Evolutionary conservation across 2,113 vertebrate species (phyloP).

Genomic region (Ceyx cyanopectus): DNA sequence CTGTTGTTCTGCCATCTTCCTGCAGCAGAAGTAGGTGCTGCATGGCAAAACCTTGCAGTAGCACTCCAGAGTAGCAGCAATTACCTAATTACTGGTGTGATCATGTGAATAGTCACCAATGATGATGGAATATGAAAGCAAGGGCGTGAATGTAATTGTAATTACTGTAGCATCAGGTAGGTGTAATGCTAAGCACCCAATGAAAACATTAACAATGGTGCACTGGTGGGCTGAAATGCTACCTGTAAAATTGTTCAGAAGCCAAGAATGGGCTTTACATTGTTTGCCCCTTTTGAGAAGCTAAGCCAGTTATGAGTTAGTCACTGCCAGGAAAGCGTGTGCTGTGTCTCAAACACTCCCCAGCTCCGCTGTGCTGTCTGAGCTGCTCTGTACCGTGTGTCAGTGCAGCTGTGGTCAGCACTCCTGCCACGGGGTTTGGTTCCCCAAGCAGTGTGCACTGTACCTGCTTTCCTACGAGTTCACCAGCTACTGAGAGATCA

Average conservation of each 20-base stretch:
- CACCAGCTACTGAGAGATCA: not conserved
- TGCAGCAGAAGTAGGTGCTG: not conserved
- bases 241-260: not conserved
- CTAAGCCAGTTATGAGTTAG: not conserved
- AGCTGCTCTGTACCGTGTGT: not conserved
- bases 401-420: not conserved
- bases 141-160: not conserved
- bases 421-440: not conserved
- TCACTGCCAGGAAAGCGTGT: not conserved
- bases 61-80: not conserved
- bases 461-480: not conserved
- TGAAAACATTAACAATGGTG: not conserved
- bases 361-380: not conserved
- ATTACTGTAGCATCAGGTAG: not conserved
- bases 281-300: not conserved
- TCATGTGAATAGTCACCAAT: not conserved
- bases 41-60: not conserved
- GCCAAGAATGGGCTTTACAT: not conserved
- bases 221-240: not conserved
- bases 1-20: not conserved
- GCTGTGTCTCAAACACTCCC: not conserved
- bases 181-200: not conserved
- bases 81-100: not conserved
- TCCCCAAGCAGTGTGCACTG: not conserved
- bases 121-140: not conserved